A percentile compares a stretch with the other conserved stretches of the same genome.
These are phyloP conservation scores for Sesamia nonagrioides DNA, from an alignment of 1,140 invertebrate genomes.

Conservation along the genomic window DNA sequence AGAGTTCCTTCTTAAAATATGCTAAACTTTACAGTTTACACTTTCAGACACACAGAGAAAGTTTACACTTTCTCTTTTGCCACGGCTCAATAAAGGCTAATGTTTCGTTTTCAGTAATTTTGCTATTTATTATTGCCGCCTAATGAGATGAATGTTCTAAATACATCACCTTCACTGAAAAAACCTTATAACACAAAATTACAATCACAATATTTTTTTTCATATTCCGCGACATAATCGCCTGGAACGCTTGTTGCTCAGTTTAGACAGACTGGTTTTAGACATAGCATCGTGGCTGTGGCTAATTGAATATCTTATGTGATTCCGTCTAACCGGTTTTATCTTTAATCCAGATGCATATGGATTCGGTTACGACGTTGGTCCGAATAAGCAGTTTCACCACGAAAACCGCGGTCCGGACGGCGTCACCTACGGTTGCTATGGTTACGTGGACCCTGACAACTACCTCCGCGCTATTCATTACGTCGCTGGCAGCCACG, in stretches of 20 bases:
- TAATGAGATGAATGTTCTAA: slow-evolving; percentile 29
- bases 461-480: slow-evolving; percentile 90
- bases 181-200: slow-evolving; percentile 26
- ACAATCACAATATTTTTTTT: slow-evolving; percentile 19
- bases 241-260: slow-evolving; percentile 5
- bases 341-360: slow-evolving; percentile 88
- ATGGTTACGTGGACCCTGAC: slow-evolving; percentile 92
- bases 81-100: neutral
- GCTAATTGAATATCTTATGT: slow-evolving; percentile 26
- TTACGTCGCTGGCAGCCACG: slow-evolving; percentile 93
- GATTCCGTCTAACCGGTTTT: slow-evolving; percentile 27
- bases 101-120: slow-evolving; percentile 6
- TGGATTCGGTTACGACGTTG: slow-evolving; percentile 92
- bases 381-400: slow-evolving; percentile 92
- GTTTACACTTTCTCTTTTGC: neutral
- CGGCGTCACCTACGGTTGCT: slow-evolving; percentile 93
- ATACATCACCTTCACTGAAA: slow-evolving; percentile 27
- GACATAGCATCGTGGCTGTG: neutral
- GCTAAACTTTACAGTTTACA: too few relatives aligned
- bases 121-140: slow-evolving; percentile 29
- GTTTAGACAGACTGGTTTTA: slow-evolving; percentile 13
- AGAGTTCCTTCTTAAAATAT: too few relatives aligned
- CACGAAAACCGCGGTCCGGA: slow-evolving; percentile 92
- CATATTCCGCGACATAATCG: slow-evolving; percentile 13
- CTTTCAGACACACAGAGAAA: too few relatives aligned